Evolutionary conservation across 2,888 invertebrate species (phyloP), one percentile per base, ranked within the genome.

Genomic region (Synanthedon andrenaeformis): DNA sequence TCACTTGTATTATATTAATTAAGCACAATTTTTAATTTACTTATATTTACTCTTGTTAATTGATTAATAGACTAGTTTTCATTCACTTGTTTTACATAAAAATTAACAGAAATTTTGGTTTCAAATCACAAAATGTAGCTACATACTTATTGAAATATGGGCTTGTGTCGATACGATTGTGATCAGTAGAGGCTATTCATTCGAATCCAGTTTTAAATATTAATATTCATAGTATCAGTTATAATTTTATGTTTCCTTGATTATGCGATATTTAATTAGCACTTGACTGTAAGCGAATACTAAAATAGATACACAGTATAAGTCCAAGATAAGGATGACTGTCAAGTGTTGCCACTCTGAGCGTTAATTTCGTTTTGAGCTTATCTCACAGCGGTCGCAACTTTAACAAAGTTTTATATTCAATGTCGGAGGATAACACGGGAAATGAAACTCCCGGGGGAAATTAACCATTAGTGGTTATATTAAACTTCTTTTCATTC

Each of bases 401-500:
- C 65, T 70, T 67, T 68, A 71, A 70, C 69, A 66, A 70, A 72
- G 67, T 74, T 73, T 56, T 56, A 54, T 57, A 56, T 61, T 55
- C 56, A 59, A 57, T 55, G 55, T 58, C 54, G 57, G 60, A 59
- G 59, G 60, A 59, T 64, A 62, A 63, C 60, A 71, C 69, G 68
- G 76, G 72, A 79, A 82, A 81, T 75, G 70, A 76, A 75, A 70
- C 69, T 66, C 80, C 71, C 77, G 54, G 53, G 81, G 82, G 82
- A 83, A 82, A 82, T 83, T 78, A 73, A 63, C 72, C 72, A 80
- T 82, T 82, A 82, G 74, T 69, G 73, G 71, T 67, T 66, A 74
- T 74, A 79, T 79, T 79, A 79, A 79, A 79, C 77, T 76, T 70
- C 65, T 66, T 72, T 72, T 66, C 70, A 73, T 79, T 72, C 67